Percentiles rank a stretch among this genome's conserved stretches.
These are phyloP conservation scores for Caretta caretta DNA, from an alignment of 2,113 vertebrate species.

Conservation along the genomic window DNA sequence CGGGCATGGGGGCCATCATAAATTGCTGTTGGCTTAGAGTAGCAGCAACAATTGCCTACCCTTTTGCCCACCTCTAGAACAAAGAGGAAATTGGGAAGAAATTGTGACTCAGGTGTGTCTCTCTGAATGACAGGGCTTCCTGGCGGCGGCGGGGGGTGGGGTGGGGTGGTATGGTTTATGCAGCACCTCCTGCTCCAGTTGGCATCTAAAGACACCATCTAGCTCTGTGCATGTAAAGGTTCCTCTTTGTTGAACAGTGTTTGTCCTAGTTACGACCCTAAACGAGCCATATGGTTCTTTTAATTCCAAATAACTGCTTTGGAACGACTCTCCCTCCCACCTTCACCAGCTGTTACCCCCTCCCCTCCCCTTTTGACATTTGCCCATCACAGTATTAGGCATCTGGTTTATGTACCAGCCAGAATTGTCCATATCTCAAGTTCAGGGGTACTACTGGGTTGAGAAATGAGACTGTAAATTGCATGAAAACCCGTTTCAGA, in stretches of 20 bases:
- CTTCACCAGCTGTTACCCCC: background rate
- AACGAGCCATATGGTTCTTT: background rate
- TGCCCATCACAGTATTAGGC: fast-evolving
- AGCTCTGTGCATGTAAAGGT: background rate
- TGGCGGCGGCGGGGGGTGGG: too few species aligned
- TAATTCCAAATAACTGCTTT: background rate
- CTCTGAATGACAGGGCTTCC: background rate
- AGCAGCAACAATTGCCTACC: too few species aligned
- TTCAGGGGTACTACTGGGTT: fast-evolving
- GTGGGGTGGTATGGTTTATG: background rate
- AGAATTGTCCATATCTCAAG: fast-evolving
- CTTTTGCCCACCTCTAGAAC: background rate
- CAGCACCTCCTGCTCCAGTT: background rate
- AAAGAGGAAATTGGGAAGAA: too few species aligned
- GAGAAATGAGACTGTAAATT: background rate
- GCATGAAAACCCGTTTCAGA: background rate
- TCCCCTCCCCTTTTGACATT: too few species aligned
- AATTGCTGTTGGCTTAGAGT: too few species aligned
- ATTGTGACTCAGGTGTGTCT: background rate
- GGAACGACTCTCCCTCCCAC: background rate
- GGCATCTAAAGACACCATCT: background rate
- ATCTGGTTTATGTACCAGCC: background rate
- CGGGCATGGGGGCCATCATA: too few species aligned
- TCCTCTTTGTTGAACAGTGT: background rate
- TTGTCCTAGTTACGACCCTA: background rate